Conservation (phyloP, 1,140 invertebrate genomes). For the Zelostemma sp. region DNA sequence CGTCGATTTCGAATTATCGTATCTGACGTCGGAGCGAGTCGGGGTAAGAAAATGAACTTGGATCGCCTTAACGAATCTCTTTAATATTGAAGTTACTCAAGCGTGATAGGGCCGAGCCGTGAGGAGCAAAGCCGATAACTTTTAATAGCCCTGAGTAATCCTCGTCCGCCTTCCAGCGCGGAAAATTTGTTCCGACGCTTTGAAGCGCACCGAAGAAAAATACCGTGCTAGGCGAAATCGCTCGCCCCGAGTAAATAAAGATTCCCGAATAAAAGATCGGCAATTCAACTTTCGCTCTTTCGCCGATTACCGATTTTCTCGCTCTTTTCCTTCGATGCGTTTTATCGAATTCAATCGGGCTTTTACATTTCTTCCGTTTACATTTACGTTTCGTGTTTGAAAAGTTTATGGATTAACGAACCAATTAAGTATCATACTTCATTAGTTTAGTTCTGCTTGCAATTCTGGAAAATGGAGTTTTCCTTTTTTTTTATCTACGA, state of each 20-base stretch:
- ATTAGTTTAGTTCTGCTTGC: too few relatives aligned
- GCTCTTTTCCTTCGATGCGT: background rate
- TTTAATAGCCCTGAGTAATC: conserved; percentile 54
- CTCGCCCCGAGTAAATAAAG: conserved; percentile 21
- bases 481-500: too few relatives aligned
- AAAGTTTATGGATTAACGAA: too few relatives aligned
- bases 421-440: too few relatives aligned
- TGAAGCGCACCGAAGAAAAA: conserved; percentile 6
- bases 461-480: too few relatives aligned
- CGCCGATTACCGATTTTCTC: conserved; percentile 9
- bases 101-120: conserved; percentile 32
- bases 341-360: too few relatives aligned
- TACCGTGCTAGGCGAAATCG: conserved; percentile 14
- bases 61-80: conserved; percentile 48
- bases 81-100: conserved; percentile 52
- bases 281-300: background rate
- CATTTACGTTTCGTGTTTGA: too few relatives aligned
- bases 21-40: conserved; percentile 36
- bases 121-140: conserved; percentile 49
- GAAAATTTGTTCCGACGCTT: conserved; percentile 47
- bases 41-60: conserved; percentile 53
- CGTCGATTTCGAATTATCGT: conserved; percentile 39
- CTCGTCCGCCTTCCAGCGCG: conserved; percentile 38
- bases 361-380: too few relatives aligned
- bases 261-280: conserved; percentile 12